Evolutionary conservation across 1,140 invertebrate genomes (phyloP), one percentile per base, ranked within the genome.

Genomic region (Drosophila truncata): DNA sequence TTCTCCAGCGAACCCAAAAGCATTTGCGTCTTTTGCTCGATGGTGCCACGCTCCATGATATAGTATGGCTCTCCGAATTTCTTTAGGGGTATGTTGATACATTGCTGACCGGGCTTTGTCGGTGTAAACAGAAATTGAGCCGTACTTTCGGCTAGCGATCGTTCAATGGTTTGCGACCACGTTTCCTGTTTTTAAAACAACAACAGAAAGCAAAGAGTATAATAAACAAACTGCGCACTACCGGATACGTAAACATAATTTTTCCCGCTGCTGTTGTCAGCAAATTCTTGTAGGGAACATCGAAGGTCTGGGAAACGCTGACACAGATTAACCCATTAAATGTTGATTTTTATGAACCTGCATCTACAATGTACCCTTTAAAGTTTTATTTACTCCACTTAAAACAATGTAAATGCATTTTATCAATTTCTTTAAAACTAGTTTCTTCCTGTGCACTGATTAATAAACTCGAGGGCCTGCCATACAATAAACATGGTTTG

Each of bases 151-250:
- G 91, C 91, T 54, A 92, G 62, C 16, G 82, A 80, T 39, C 72
- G 59, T 67, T 92, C 91, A 27, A 92, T 86, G 50, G 88, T 78
- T 52, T 86, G 80, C 11, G 91, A 86, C 91, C 91, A 92, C 39
- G 82, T 66, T 83, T 88, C 84, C 91, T 92, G 67, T 81, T 83
- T 60, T 23, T 6, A n/a, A n/a, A 58, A 47, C 10, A 42, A 18
- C 3, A 49, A n/a, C 39, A 27, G 61, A 57, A 39, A 66, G 55
- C 23, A 35, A 67, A n/a, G 31, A 61, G 37, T 58, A 41, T 42
- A 37, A 69, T 67, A 66, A 72, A 66, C 57, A 74, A 82, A 71
- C 4, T 49, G 57, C 49, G 37, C 76, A 62, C 52, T 55, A 79
- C 70, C 73, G 75, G 74, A 78, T 78, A 70, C 64, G 13, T 70